phyloP scores from a whole-genome alignment of 2,888 invertebrate genomes.

The Merodon equestris region DNA sequence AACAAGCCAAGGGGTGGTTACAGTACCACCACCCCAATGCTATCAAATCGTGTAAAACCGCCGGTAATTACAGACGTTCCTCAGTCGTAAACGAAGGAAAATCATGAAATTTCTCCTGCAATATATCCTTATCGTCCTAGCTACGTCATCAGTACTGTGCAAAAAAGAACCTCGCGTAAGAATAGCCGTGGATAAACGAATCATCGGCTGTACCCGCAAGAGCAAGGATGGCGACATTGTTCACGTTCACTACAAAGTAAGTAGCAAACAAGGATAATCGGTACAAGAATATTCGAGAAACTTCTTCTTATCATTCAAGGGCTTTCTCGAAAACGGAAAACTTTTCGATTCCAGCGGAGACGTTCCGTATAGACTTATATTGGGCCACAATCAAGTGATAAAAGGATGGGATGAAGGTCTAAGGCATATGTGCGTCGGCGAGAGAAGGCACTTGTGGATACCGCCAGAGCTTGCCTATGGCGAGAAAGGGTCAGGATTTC shows the following conservation, averaged over 20 bases:
- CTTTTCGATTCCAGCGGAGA: conserved; percentile 83
- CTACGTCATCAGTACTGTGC: conserved; percentile 37
- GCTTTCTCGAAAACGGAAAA: conserved; percentile 27
- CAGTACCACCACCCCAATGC: no score
- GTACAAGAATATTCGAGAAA: no score
- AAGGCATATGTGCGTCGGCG: conserved; percentile 92
- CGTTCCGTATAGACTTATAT: conserved; percentile 92
- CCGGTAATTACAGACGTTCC: no score
- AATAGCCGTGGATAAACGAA: conserved; percentile 90
- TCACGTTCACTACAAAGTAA: conserved; percentile 80
- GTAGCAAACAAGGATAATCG: no score
- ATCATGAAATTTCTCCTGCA: conserved; percentile 33
- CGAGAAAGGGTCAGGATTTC: conserved; percentile 13
- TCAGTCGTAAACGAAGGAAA: no score
- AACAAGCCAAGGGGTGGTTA: no score
- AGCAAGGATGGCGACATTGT: conserved; percentile 89
- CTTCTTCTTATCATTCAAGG: conserved; percentile 6
- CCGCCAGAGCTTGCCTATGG: conserved; percentile 47
- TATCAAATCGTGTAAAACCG: no score
- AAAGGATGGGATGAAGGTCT: conserved; percentile 96
- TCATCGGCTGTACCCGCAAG: conserved; percentile 85
- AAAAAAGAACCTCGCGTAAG: conserved; percentile 81
- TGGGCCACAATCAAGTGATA: conserved; percentile 94
- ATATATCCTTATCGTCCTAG: conserved; percentile 7
- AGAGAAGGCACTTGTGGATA: conserved; percentile 34